Evolutionary conservation across 1,140 invertebrate species (phyloP).

Genomic region (Bombus sylvicola): DNA sequence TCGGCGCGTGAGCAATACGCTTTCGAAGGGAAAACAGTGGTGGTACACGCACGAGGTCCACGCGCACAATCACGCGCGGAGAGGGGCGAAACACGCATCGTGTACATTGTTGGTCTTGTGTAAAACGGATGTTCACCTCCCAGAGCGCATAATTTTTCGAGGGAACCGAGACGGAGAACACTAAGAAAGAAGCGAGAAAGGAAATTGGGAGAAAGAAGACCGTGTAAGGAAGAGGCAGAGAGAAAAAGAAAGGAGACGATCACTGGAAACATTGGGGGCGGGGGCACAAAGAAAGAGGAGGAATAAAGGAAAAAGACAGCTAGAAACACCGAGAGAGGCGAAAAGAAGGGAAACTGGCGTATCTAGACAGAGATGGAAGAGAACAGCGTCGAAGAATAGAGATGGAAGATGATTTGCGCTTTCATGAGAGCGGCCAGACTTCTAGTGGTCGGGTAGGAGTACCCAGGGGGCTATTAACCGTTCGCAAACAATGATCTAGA

Average conservation of each 20-base stretch:
- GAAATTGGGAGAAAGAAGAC: too few species aligned
- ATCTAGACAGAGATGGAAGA: constrained; percentile 19
- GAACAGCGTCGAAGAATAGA: constrained; percentile 51
- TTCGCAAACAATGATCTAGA: constrained; percentile 82
- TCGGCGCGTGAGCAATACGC: constrained; percentile 24
- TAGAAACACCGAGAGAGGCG: background rate
- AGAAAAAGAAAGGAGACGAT: constrained; percentile 31
- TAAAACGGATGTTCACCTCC: constrained; percentile 76
- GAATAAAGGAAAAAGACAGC: background rate
- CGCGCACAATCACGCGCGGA: background rate
- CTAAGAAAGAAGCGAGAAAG: constrained; percentile 42
- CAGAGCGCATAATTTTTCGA: constrained; percentile 75
- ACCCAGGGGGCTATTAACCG: constrained; percentile 80
- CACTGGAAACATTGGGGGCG: constrained; percentile 56
- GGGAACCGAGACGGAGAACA: constrained; percentile 60
- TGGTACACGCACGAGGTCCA: background rate
- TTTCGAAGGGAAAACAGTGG: constrained; percentile 8
- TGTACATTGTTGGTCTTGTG: constrained; percentile 44
- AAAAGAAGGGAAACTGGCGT: constrained; percentile 28
- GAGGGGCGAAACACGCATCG: background rate
- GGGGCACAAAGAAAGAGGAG: background rate
- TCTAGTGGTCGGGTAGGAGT: constrained; percentile 72
- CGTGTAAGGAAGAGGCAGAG: too few species aligned
- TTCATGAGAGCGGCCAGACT: constrained; percentile 71
- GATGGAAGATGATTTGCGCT: constrained; percentile 58